Percentiles rank a stretch among this genome's conserved stretches.
Evolutionary conservation across 2,113 vertebrate genomes (phyloP).

Genomic region (Scortum barcoo): DNA sequence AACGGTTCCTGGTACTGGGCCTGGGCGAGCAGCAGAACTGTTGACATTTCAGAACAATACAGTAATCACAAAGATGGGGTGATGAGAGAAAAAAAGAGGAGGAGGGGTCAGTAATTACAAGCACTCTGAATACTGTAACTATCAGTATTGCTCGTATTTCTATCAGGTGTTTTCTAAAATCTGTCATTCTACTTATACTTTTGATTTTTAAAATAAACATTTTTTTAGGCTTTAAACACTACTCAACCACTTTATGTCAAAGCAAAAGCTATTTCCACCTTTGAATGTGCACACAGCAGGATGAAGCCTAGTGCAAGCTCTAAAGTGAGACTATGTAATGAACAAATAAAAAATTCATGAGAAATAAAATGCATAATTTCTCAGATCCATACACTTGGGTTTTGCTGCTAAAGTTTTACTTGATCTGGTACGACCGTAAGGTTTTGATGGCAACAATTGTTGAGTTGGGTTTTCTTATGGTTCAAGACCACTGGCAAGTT

Average conservation of each 20-base stretch:
- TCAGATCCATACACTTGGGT: background rate
- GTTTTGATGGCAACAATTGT: background rate
- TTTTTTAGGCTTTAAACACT: background rate
- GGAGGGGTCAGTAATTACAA: background rate
- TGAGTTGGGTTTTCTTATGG: no score
- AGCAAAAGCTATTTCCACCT: background rate
- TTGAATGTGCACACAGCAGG: no score
- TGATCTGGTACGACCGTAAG: background rate
- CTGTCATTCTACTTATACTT: background rate
- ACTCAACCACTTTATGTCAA: background rate
- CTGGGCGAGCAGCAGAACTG: conserved; percentile 80
- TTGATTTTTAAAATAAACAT: background rate
- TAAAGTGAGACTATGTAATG: background rate
- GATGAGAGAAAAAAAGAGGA: conserved; percentile 6
- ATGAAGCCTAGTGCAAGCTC: background rate
- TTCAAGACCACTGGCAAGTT: no score
- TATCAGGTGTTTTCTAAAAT: background rate
- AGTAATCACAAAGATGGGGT: conserved; percentile 15
- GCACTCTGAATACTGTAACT: background rate
- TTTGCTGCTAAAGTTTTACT: background rate
- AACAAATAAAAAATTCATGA: background rate
- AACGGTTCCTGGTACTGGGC: conserved; percentile 63
- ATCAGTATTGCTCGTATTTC: background rate
- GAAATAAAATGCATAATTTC: background rate
- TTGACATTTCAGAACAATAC: conserved; percentile 46